Evolutionary conservation across 2,113 vertebrate species (phyloP).

Genomic region (Pelecanus crispus): DNA sequence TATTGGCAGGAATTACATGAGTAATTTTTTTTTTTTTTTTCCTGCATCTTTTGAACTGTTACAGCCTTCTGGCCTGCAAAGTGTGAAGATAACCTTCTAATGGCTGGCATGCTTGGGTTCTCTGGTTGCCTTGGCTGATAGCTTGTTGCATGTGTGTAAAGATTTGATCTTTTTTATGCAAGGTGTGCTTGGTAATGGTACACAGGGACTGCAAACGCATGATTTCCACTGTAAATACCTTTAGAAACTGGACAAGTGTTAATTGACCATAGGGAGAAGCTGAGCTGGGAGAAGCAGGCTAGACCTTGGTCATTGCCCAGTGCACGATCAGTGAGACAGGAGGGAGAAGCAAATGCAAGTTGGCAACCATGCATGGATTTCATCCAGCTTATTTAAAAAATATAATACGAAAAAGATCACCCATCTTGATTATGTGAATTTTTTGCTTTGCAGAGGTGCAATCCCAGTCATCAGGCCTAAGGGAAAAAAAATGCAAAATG

Average conservation of each 20-base stretch:
- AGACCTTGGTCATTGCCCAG: neutral
- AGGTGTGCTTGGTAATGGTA: neutral
- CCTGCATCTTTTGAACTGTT: neutral
- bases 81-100: neutral
- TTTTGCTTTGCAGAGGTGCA: neutral
- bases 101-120: neutral
- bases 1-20: neutral
- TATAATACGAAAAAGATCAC: neutral
- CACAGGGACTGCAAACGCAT: neutral
- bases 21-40: neutral
- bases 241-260: neutral
- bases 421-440: neutral
- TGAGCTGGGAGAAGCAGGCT: neutral
- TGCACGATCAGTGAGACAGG: neutral
- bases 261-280: neutral
- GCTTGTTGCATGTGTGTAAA: neutral
- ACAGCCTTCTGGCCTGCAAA: neutral
- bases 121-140: neutral
- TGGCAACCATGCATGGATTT: neutral
- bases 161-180: neutral
- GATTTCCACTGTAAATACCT: neutral
- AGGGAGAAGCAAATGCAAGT: neutral
- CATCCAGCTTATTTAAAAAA: neutral
- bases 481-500: slow-evolving; percentile 3
- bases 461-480: neutral